phyloP scores from a whole-genome alignment of 2,797 vertebrate species.

The Cynodonichthys magdalenae region DNA sequence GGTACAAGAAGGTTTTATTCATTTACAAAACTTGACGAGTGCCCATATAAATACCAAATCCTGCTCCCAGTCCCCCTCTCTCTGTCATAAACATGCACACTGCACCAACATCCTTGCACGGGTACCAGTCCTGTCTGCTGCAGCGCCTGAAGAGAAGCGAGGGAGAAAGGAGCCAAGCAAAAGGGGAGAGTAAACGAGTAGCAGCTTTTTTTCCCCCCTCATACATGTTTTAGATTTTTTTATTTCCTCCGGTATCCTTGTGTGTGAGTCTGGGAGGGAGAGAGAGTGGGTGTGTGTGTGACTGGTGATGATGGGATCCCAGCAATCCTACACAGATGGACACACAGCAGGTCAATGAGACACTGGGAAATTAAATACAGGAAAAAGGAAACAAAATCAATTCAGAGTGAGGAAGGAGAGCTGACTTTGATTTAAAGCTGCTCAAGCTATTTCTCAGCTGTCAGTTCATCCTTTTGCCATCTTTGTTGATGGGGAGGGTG shows the following conservation, averaged over 20 bases:
- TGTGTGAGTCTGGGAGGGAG: slow-evolving; percentile 7
- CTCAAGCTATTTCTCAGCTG: slow-evolving; percentile 54
- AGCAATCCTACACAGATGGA: slow-evolving; percentile 64
- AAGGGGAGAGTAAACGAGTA: slow-evolving; percentile 34
- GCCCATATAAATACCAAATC: slow-evolving; percentile 15
- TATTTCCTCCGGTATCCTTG: slow-evolving; percentile 32
- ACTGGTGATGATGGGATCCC: slow-evolving; percentile 42
- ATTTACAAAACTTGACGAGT: slow-evolving; percentile 12
- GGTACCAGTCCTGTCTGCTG: slow-evolving; percentile 65
- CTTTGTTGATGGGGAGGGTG: slow-evolving; percentile 32
- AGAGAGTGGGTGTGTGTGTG: slow-evolving; percentile 14
- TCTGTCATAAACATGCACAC: slow-evolving; percentile 54
- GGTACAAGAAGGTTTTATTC: slow-evolving; percentile 5
- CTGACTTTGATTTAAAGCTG: slow-evolving; percentile 71
- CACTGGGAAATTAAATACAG: slow-evolving; percentile 72
- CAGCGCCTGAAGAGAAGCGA: slow-evolving; percentile 60
- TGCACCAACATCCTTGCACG: slow-evolving; percentile 67
- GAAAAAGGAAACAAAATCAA: slow-evolving; percentile 73
- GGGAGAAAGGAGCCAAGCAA: slow-evolving; percentile 46
- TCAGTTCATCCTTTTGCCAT: slow-evolving; percentile 60
- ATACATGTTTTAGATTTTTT: slow-evolving; percentile 65
- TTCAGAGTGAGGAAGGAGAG: slow-evolving; percentile 66
- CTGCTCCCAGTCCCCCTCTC: slow-evolving; percentile 26
- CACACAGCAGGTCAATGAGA: slow-evolving; percentile 65
- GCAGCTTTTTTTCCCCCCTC: slow-evolving; percentile 35